Evolutionary conservation across 1,140 invertebrate genomes (phyloP), one percentile per base, ranked within the genome.

Genomic region (Zaprionus africanus): DNA sequence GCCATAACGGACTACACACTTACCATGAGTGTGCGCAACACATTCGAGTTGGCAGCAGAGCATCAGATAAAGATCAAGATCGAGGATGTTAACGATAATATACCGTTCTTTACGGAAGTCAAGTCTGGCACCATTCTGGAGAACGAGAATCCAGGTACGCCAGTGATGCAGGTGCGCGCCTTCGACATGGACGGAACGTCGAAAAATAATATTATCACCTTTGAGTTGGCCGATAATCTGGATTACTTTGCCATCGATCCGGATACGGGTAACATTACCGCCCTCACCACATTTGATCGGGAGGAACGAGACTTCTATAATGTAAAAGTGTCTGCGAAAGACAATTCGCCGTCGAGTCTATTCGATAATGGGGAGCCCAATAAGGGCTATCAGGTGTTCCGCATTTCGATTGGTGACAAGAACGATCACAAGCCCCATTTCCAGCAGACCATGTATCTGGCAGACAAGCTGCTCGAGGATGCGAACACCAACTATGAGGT

Each of bases 351-450:
- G 0, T 97, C 97, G 11, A 96, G 96, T n/a, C 86, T 97, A 3
- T 94, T 94, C 17, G 93, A 94, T 19, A 94, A 94, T 34, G 95
- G 95, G 0, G 95, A 95, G 78, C 96, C 94, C 58, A 96, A 97
- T 81, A 94, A 94, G 34, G 96, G 96, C 5, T 94, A 96, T 69
- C 96, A 97, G 93, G 95, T 95, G 61, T 97, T 98, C 84, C 94
- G 95, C 69, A 97, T 98, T 71, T 95, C 96, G 87, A 98, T 99
- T 54, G 96, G 96, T 11, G 98, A 99, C 93, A 97, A 97, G 92
- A 98, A 98, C 90, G 98, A 98, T 91, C 98, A 98, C 92, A 94
- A 95, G 11, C 97, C 97, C 0, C 94, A 95, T 73, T 98, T 98
- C 92, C 96, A 95, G 13, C 93, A 96, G 78, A 85, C 94, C 0